A percentile compares a stretch with the other conserved stretches of the same genome.
These are phyloP conservation scores for Onychomys leucogaster DNA, from an alignment of 2,797 vertebrate genomes.

Conservation along the genomic window DNA sequence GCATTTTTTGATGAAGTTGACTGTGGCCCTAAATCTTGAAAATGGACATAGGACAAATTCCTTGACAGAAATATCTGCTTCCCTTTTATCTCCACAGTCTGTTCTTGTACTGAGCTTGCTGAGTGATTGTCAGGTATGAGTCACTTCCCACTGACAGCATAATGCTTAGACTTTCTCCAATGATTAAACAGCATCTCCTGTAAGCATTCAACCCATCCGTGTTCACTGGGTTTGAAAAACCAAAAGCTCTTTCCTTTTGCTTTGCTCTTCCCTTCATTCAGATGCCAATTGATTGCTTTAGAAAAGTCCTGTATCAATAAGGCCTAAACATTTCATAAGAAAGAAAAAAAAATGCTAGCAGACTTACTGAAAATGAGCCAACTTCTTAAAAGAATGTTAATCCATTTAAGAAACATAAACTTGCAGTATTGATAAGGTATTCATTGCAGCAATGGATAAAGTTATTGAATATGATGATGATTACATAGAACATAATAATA, in stretches of 20 bases:
- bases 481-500: neutral
- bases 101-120: constrained; percentile 62
- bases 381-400: neutral
- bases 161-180: constrained; percentile 23
- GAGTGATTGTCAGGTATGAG: constrained; percentile 19
- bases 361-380: constrained; percentile 30
- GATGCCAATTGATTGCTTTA: neutral
- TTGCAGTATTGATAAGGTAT: neutral
- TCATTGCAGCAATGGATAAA: neutral
- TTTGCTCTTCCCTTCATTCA: neutral
- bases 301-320: constrained; percentile 26
- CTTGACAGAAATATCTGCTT: constrained; percentile 75
- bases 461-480: neutral
- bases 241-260: constrained; percentile 21
- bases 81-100: constrained; percentile 62
- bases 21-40: neutral
- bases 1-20: neutral
- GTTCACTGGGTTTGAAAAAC: constrained; percentile 27
- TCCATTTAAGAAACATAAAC: constrained; percentile 8
- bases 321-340: constrained; percentile 14
- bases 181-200: neutral
- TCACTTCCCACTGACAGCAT: neutral
- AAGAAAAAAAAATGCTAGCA: neutral
- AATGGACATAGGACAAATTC: constrained; percentile 69
- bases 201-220: neutral